These are phyloP conservation scores for Melanotaenia duboulayi DNA, from an alignment of 2,113 vertebrate genomes.

Conservation along the genomic window DNA sequence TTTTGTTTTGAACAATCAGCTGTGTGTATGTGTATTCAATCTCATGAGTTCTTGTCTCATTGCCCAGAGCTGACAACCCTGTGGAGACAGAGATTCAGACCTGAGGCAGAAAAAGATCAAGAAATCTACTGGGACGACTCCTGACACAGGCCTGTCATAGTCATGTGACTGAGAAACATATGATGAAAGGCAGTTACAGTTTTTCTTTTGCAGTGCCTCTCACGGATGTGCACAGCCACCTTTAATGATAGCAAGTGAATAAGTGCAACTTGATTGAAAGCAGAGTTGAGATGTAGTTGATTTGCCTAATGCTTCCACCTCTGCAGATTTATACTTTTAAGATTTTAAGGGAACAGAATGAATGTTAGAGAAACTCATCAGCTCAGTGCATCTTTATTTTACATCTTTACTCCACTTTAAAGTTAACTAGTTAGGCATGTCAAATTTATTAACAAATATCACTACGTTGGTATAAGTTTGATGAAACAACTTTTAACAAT, in stretches of 20 bases:
- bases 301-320: neutral
- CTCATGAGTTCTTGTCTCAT: neutral
- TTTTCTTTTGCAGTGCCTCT: constrained; percentile 32
- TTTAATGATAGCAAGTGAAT: constrained; percentile 3
- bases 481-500: constrained; percentile 7
- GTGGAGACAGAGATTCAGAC: constrained; percentile 52
- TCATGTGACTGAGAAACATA: constrained; percentile 15
- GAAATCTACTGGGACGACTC: constrained; percentile 16
- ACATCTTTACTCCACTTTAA: constrained; percentile 2
- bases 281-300: neutral
- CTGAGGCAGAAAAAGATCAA: constrained; percentile 33
- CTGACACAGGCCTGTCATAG: constrained; percentile 13
- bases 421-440: neutral
- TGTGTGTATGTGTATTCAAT: neutral
- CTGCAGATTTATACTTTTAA: constrained; percentile 13
- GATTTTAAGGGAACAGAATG: constrained; percentile 1
- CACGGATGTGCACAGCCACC: constrained; percentile 10
- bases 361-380: constrained; percentile 7
- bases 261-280: constrained; percentile 1
- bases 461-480: constrained; percentile 2
- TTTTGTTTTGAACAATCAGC: neutral
- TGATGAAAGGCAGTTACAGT: constrained; percentile 11
- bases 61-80: constrained; percentile 45
- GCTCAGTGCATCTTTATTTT: neutral
- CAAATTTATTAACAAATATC: neutral